phyloP scores from a whole-genome alignment of 2,888 invertebrate species.

The Aproaerema taeniolella region DNA sequence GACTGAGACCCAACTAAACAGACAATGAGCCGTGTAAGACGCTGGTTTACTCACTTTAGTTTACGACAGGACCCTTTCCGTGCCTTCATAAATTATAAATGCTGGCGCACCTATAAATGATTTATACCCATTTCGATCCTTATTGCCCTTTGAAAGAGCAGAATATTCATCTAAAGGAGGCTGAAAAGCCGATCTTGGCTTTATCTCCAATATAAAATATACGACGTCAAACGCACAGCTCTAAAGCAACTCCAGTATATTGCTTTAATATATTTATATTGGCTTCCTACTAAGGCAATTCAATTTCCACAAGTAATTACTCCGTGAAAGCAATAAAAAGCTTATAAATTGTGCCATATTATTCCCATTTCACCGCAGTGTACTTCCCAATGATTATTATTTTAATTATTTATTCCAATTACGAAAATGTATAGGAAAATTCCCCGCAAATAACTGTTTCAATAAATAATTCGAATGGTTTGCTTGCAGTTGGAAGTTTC shows the following conservation, averaged over 20 bases:
- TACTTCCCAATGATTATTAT: too few relatives aligned
- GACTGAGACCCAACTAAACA: too few relatives aligned
- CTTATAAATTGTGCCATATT: not conserved
- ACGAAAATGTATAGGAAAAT: too few relatives aligned
- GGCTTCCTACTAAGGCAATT: conserved; percentile 11
- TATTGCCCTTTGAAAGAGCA: not conserved
- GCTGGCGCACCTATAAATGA: conserved; percentile 6
- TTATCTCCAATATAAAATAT: not conserved
- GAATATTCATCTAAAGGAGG: conserved; percentile 1
- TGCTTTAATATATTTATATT: too few relatives aligned
- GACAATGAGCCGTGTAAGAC: not conserved
- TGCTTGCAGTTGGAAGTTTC: too few relatives aligned
- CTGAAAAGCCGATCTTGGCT: not conserved
- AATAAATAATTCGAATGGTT: too few relatives aligned
- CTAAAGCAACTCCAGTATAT: too few relatives aligned
- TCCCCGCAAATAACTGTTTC: too few relatives aligned
- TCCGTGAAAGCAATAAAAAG: not conserved
- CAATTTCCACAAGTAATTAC: conserved; percentile 14
- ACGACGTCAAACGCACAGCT: not conserved
- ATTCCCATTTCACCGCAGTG: too few relatives aligned
- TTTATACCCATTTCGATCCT: conserved; percentile 5
- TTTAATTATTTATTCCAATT: too few relatives aligned
- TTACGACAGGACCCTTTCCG: conserved; percentile 14
- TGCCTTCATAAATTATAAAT: conserved; percentile 11
- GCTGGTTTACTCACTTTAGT: too few relatives aligned